Evolutionary conservation across 1,140 invertebrate species (phyloP).

Genomic region (Asbolus verrucosus): DNA sequence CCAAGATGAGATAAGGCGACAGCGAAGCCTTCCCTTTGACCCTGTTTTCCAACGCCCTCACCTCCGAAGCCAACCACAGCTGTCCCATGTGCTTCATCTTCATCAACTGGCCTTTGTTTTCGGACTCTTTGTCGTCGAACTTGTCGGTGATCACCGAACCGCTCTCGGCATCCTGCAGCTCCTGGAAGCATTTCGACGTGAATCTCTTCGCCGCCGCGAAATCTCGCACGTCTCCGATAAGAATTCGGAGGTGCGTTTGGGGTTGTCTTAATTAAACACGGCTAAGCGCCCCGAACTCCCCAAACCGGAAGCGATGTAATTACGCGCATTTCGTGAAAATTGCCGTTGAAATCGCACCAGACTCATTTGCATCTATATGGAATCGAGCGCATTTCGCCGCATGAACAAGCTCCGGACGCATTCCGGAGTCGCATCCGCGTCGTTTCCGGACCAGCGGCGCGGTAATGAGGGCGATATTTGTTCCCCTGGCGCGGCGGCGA

Average conservation of each 20-base stretch:
- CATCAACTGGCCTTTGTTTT: conserved; percentile 63
- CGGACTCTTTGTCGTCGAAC: conserved; percentile 62
- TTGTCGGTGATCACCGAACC: conserved; percentile 52
- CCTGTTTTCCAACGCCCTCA: conserved; percentile 70
- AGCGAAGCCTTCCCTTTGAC: conserved; percentile 66
- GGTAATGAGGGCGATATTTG: conserved; percentile 46
- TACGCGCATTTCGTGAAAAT: conserved; percentile 60
- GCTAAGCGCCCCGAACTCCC: conserved; percentile 48
- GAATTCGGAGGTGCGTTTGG: conserved; percentile 1
- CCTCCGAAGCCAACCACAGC: conserved; percentile 70
- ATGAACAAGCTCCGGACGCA: conserved; percentile 51
- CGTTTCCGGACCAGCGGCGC: conserved; percentile 42
- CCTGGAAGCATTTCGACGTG: conserved; percentile 57
- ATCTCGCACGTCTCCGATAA: conserved; percentile 4
- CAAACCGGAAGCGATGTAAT: conserved; percentile 59
- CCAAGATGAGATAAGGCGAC: conserved; percentile 82
- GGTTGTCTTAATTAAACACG: conserved; percentile 55
- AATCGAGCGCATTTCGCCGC: conserved; percentile 50
- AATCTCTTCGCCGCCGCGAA: too few species aligned
- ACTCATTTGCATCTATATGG: conserved; percentile 60
- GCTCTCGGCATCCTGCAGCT: conserved; percentile 63
- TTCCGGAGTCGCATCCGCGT: conserved; percentile 47
- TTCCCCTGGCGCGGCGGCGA: conserved; percentile 11
- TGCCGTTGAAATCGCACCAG: conserved; percentile 54
- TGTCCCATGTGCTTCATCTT: conserved; percentile 69